These are phyloP conservation scores for Mesorhabditis sp. DNA, from an alignment of 2,888 invertebrate genomes.

Conservation along the genomic window DNA sequence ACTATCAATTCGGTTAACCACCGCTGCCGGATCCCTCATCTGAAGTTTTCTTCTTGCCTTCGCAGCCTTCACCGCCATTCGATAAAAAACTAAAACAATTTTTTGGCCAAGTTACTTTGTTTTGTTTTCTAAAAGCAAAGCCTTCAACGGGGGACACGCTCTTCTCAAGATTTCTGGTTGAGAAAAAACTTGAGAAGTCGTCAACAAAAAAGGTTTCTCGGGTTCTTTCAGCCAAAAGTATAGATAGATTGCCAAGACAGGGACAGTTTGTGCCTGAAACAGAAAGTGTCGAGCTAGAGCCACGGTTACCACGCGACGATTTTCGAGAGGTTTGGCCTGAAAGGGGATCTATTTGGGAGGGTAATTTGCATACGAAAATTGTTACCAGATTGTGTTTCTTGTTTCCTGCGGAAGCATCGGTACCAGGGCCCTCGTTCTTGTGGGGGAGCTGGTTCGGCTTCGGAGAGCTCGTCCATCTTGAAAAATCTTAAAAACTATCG, in stretches of 20 bases:
- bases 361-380: too few relatives aligned
- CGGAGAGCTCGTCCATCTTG: slow-evolving; percentile 20
- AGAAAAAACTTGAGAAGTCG: not conserved
- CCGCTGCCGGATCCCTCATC: slow-evolving; percentile 40
- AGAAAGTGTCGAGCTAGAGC: not conserved
- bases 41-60: slow-evolving; percentile 37
- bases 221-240: too few relatives aligned
- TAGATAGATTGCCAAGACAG: too few relatives aligned
- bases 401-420: not conserved
- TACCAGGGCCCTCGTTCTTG: slow-evolving; percentile 18
- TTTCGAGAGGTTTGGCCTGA: slow-evolving; percentile 7
- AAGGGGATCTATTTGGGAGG: too few relatives aligned
- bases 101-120: not conserved
- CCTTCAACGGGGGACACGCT: too few relatives aligned
- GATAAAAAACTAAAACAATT: slow-evolving; percentile 41
- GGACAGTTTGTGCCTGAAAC: slow-evolving; percentile 9
- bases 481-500: slow-evolving; percentile 13
- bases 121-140: not conserved
- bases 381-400: slow-evolving; percentile 1
- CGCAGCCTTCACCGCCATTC: slow-evolving; percentile 46
- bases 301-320: not conserved
- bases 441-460: slow-evolving; percentile 6
- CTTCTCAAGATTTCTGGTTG: not conserved
- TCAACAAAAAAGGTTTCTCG: not conserved
- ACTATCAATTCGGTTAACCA: slow-evolving; percentile 44